Evolutionary conservation across 2,113 vertebrate genomes (phyloP).

Genomic region (Grammomys dolichurus): DNA sequence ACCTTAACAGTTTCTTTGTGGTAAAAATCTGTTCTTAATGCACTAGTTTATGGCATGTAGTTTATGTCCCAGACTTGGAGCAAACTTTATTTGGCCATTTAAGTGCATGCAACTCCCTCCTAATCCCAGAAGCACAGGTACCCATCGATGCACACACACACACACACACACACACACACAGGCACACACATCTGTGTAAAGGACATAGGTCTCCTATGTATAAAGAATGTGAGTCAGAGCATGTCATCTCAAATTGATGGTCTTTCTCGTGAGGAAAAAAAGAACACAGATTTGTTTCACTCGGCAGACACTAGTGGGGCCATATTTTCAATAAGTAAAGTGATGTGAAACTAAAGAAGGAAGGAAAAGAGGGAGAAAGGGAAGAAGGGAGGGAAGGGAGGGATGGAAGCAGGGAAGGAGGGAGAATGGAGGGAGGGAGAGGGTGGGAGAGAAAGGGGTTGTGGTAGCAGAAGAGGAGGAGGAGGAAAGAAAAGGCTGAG

Average conservation of each 20-base stretch:
- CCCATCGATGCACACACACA: not conserved
- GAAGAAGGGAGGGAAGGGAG: too few relatives aligned
- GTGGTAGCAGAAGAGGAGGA: too few relatives aligned
- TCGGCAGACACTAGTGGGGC: not conserved
- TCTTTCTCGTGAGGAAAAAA: slow-evolving; percentile 1
- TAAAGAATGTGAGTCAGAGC: not conserved
- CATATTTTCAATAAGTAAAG: slow-evolving; percentile 22
- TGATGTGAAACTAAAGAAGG: not conserved
- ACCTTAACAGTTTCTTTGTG: not conserved
- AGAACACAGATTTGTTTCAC: not conserved
- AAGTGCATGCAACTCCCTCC: not conserved
- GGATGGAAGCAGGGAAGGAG: not conserved
- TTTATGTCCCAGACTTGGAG: not conserved
- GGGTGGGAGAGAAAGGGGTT: not conserved
- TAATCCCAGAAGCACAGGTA: not conserved
- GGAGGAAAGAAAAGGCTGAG: not conserved
- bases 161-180: not conserved
- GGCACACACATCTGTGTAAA: not conserved
- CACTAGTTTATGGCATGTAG: not conserved
- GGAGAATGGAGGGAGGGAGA: too few relatives aligned
- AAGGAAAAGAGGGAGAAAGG: too few relatives aligned
- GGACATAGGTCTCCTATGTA: not conserved
- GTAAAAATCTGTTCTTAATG: not conserved
- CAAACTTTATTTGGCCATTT: slow-evolving; percentile 3
- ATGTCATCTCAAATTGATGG: not conserved